These are phyloP conservation scores for Arremon brunneinucha DNA, from an alignment of 2,797 vertebrate genomes.

Conservation along the genomic window DNA sequence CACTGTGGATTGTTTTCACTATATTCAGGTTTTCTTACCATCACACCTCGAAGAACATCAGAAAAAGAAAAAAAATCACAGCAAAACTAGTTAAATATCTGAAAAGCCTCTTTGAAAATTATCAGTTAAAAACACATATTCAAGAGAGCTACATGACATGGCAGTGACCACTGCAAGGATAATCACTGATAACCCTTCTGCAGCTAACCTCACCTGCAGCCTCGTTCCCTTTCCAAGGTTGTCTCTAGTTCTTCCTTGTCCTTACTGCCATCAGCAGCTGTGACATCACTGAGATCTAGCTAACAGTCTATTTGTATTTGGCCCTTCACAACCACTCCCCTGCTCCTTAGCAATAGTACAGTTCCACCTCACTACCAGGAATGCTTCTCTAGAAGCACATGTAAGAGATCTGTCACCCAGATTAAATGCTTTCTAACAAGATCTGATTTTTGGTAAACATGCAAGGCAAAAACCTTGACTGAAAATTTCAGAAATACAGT, in stretches of 20 bases:
- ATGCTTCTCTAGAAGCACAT: background rate
- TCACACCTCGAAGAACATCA: background rate
- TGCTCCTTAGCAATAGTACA: background rate
- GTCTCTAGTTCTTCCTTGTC: background rate
- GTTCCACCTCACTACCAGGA: background rate
- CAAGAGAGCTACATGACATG: background rate
- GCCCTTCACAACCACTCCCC: background rate
- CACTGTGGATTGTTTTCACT: background rate
- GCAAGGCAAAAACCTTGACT: background rate
- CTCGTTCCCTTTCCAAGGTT: background rate
- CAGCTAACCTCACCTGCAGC: background rate
- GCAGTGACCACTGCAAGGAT: background rate
- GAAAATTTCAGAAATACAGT: background rate
- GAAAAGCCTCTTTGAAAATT: background rate
- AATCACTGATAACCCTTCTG: background rate
- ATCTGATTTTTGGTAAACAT: background rate
- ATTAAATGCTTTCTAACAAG: background rate
- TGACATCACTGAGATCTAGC: background rate
- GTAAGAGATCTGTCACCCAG: background rate
- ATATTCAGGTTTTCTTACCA: background rate
- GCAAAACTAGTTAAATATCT: background rate
- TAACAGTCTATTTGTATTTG: background rate
- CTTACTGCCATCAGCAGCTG: background rate
- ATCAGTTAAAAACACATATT: background rate
- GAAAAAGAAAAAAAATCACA: background rate